Base-by-base conservation (phyloP, 2,797 vertebrate genomes). In the Gastrophryne carolinensis region DNA sequence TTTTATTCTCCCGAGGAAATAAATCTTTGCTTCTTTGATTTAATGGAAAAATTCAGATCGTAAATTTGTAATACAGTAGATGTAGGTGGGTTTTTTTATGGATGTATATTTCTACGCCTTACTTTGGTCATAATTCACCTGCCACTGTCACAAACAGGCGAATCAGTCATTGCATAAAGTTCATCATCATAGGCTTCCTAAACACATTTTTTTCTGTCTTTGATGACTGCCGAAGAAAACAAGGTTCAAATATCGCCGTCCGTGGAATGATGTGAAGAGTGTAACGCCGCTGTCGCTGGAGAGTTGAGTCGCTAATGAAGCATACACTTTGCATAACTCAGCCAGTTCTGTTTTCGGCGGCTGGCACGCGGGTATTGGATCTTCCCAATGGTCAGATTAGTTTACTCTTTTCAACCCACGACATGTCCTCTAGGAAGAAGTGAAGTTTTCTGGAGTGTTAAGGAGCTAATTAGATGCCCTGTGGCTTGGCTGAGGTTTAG, bases 391-490 rank as follows among this genome's bases (percentile, higher is more conserved):
- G 56, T 49, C 37, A 27, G 50, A 77, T 71, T 70, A 65, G 56
- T 49, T 39, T 47, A 27, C 60, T 65, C 49, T 47, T 70, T 71
- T 57, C 52, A 58, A 15, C 29, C 9, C 65, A 58, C 19, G 69
- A 65, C 67, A 23, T 13, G 52, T 57, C 67, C 47, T 71, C 67
- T 27, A 65, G 50, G 27, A 58, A 58, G 60, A 52, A 71, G 50
- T 12, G 60, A 50, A 37, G 58, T 44, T 29, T 58, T 58, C 21
- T 8, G 44, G 37, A 27, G 58, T 71, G 66, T 77, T 50, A 64
- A 71, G 37, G 35, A 77, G 19, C 58, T 77, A 77, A 77, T 77
- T 64, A 77, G 74, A 23, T 64, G 67, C 50, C 37, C 53, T 37
- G 62, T 57, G 72, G 29, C 35, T 75, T 70, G 58, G 66, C 74